Conservation (phyloP, 2,888 invertebrate species). For the Habroteleia sp. region DNA sequence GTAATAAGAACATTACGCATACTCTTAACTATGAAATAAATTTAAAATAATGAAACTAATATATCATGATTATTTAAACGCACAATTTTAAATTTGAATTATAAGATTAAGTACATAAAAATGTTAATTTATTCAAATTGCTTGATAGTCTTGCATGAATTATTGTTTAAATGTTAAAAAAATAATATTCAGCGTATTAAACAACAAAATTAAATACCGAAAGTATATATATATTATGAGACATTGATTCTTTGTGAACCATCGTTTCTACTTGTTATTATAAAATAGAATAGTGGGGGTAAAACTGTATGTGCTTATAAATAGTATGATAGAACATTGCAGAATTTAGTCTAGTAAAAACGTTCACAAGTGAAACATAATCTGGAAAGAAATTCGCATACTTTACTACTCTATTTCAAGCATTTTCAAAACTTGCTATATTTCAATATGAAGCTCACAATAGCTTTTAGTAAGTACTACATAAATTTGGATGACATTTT, state of each 20-base stretch:
- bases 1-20: too few species aligned
- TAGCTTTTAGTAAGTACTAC: too few species aligned
- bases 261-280: conserved; percentile 24
- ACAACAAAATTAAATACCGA: too few species aligned
- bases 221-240: too few species aligned
- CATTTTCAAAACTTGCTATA: too few species aligned
- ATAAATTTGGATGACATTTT: too few species aligned
- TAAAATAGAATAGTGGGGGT: conserved; percentile 31
- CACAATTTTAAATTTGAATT: not conserved
- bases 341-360: conserved; percentile 49
- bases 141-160: conserved; percentile 1
- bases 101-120: not conserved
- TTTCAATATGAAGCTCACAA: conserved; percentile 18
- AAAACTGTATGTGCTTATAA: conserved; percentile 54
- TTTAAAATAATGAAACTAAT: not conserved
- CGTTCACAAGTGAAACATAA: conserved; percentile 1
- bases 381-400: too few species aligned
- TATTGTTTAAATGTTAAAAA: conserved; percentile 1
- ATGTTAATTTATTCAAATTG: conserved; percentile 17
- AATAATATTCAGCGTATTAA: not conserved
- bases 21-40: not conserved
- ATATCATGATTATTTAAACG: not conserved
- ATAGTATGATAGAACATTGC: conserved; percentile 48
- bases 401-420: too few species aligned
- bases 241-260: conserved; percentile 4